Percentiles rank a stretch among this genome's conserved stretches.
Evolutionary conservation across 1,140 invertebrate genomes (phyloP).

Genomic region (Bradysia coprophila): DNA sequence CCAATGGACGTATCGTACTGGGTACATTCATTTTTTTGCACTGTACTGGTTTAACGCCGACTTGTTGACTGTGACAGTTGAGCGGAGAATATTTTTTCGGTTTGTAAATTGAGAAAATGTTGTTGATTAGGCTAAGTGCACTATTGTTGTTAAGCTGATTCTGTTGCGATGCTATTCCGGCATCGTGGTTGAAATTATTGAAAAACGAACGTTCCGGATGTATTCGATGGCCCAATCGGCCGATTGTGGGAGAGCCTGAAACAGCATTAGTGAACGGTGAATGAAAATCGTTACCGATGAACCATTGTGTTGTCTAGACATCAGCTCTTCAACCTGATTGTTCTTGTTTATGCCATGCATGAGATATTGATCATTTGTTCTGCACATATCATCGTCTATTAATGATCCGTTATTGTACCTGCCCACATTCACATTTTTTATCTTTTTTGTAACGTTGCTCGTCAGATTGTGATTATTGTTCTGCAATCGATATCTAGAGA

Average conservation of each 20-base stretch:
- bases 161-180: slow-evolving; percentile 13
- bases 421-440: slow-evolving; percentile 20
- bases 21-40: slow-evolving; percentile 25
- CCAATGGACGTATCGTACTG: slow-evolving; percentile 14
- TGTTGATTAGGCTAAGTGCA: slow-evolving; percentile 24
- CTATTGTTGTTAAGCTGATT: slow-evolving; percentile 15
- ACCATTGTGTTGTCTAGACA: not conserved
- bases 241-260: slow-evolving; percentile 11
- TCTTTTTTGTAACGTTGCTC: slow-evolving; percentile 4
- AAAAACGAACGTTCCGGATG: slow-evolving; percentile 21
- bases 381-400: slow-evolving; percentile 21
- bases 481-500: not conserved
- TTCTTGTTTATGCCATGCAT: slow-evolving; percentile 11
- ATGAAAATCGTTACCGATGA: not conserved
- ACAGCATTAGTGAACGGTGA: not conserved
- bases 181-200: slow-evolving; percentile 21
- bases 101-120: slow-evolving; percentile 25
- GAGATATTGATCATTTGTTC: slow-evolving; percentile 20
- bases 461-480: not conserved
- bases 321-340: not conserved
- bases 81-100: slow-evolving; percentile 23
- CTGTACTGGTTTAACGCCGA: slow-evolving; percentile 24
- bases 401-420: slow-evolving; percentile 23
- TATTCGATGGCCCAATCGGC: slow-evolving; percentile 15
- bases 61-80: slow-evolving; percentile 16